These are phyloP conservation scores for Chloroceryle aenea DNA, from an alignment of 2,113 vertebrate species.

Conservation along the genomic window DNA sequence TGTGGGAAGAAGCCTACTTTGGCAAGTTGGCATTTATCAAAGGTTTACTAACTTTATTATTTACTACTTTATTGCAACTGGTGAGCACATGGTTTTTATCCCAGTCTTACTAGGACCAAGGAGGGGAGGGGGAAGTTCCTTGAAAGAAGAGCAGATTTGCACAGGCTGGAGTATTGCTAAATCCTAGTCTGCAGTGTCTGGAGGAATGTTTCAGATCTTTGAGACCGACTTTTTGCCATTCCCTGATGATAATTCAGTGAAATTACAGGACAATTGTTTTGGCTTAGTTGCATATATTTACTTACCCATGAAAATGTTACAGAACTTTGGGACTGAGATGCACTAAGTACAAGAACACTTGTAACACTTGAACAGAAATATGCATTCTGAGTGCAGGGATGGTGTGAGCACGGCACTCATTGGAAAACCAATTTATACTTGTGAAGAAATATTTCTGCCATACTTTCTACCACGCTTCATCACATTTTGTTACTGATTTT, in stretches of 20 bases:
- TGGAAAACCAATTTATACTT: background rate
- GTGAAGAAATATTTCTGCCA: background rate
- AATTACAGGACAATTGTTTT: too few relatives aligned
- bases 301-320: background rate
- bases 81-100: background rate
- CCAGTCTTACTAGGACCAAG: background rate
- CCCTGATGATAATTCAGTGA: background rate
- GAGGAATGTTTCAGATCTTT: background rate
- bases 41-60: background rate
- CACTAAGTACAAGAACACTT: background rate
- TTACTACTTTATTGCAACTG: background rate
- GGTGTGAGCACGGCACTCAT: background rate
- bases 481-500: background rate
- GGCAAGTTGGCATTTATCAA: background rate
- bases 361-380: background rate
- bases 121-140: background rate
- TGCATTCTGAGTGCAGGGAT: background rate
- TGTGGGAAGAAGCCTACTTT: background rate
- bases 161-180: background rate
- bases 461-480: background rate
- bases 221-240: background rate
- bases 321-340: background rate
- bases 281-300: too few relatives aligned
- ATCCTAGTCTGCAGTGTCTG: background rate
- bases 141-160: background rate